Evolutionary conservation across 1,140 invertebrate species (phyloP), one percentile per base, ranked within the genome.

Genomic region (Gonioctena quinquepunctata): DNA sequence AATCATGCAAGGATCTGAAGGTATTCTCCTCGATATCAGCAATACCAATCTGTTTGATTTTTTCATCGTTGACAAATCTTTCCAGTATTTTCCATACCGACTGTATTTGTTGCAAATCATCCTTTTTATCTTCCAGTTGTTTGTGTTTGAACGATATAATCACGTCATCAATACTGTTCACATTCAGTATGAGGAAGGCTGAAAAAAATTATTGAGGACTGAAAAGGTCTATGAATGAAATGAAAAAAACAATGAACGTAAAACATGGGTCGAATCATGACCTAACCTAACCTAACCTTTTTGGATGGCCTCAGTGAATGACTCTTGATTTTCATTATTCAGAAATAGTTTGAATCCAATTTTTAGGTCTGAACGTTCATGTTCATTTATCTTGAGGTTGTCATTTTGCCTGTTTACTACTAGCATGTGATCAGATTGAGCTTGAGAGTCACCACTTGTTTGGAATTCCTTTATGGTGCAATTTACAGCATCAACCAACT

Each of bases 21-120:
- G 90, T 88, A 3, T 88, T 85, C 27, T 93, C 92, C 76, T 94
- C 93, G n/a, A 98, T 86, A 84, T 98, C 96, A 50, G 94, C 92
- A 8, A 98, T 88, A 16, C 96, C 96, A 71, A 97, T 85, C 75
- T 92, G 91, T 3, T 86, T 86, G 21, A 95, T 87, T 79, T 88
- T 88, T 75, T 89, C 88, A 68, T 86, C 78, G 66, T 88, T 84
- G 0, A 92, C 89, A 72, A 91, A 89, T 22, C 88, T 85, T 81
- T 96, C 93, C 19, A 95, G 77, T 0, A 88, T 86, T 33, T 79
- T 83, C 94, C 94, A 96, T 33, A 93, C 84, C 11, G 87, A 84
- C 81, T 93, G 87, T 19, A 95, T 86, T 0, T 87, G 87, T 2
- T 87, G 84, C 33, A 94, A 76, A 69, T 89, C 84, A 62, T 84